Base-by-base conservation (phyloP, 2,113 vertebrate species). In the Python bivittatus region DNA sequence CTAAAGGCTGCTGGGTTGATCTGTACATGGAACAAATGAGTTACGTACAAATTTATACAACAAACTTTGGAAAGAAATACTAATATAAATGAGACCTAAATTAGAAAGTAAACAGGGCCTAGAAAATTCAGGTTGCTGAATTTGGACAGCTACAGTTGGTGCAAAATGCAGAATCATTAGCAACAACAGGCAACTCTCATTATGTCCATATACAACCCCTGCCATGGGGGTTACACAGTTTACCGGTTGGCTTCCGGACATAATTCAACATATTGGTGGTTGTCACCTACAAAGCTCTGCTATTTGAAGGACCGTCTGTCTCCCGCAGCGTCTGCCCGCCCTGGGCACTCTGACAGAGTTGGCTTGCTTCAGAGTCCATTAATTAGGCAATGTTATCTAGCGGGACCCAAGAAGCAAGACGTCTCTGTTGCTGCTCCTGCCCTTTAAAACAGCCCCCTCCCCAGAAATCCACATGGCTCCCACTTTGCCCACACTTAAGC, bases 1-100 rank as follows among this genome's bases (percentile, higher is more conserved):
- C 98, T 98, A 93, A 99, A 99, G 4, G 99, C 99, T 95, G 99
- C 98, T 29, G 99, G 98, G 91, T 99, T 99, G 64, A 99, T 98
- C 99, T 99, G 95, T 85, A 96, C 91, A 92, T 96, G 94, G 91
- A 42, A 97, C 10, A 93, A 58, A 92, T 92, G 86, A 57, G 58
- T 93, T 79, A 93, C 22, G 7, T 54, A 92, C 64, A 90, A 8
- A 92, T 38, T 12, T 42, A 88, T 6, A 4, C 84, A 92, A 20
- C n/a, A 86, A 61, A 4, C 11, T 0, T 60, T 64, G 88, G 93
- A 95, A 94, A 93, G 10, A 9, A 11, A 64, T 3, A 27, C 57
- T 54, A 12, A 88, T 54, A 88, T 84, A 61, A 92, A 13, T 84
- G 42, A 88, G 64, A 58, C 3, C 48, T 53, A 54, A 72, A 79